These are phyloP conservation scores for Bombus superbus DNA, from an alignment of 1,140 invertebrate genomes.

Conservation along the genomic window DNA sequence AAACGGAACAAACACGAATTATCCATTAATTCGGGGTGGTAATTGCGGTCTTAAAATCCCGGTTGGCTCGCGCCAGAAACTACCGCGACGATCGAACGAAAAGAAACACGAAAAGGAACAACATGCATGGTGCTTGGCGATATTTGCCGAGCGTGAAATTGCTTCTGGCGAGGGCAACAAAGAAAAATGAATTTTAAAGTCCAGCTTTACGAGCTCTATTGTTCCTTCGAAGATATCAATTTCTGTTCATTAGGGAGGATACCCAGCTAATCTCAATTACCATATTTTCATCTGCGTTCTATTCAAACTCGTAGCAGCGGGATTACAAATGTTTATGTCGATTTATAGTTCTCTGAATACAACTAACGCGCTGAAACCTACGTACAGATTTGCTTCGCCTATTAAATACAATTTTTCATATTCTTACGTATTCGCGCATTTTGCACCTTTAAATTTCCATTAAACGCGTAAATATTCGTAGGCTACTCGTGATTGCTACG, in stretches of 20 bases:
- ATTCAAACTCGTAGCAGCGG: not conserved
- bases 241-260: not conserved
- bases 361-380: not conserved
- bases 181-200: slow-evolving; percentile 17
- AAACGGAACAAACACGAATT: slow-evolving; percentile 20
- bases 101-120: not conserved
- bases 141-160: slow-evolving; percentile 26
- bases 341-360: not conserved
- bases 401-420: too few species aligned
- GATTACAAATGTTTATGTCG: not conserved
- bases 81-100: not conserved
- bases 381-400: fast-evolving
- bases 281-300: not conserved
- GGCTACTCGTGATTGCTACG: fast-evolving
- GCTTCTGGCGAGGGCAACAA: not conserved
- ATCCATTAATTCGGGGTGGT: slow-evolving; percentile 29
- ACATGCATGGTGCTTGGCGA: not conserved
- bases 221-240: not conserved
- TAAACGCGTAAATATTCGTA: not conserved
- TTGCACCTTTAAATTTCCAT: not conserved
- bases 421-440: too few species aligned
- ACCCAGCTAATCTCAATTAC: not conserved
- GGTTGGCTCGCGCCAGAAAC: not conserved
- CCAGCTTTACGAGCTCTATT: not conserved
- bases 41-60: not conserved